Evolutionary conservation across 1,140 invertebrate species (phyloP).

Genomic region (Carcinoscorpius rotundicauda): DNA sequence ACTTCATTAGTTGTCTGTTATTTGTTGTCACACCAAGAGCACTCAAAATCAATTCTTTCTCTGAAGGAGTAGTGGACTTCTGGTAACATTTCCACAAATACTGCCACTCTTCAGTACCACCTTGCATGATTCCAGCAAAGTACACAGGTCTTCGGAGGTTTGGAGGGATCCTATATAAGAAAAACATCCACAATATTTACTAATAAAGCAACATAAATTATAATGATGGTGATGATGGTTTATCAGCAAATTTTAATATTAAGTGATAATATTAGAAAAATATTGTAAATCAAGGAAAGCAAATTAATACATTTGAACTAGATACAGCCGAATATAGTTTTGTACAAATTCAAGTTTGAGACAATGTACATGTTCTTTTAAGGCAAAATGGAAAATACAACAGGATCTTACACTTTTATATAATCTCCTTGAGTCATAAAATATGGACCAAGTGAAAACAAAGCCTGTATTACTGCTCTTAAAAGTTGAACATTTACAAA

Average conservation of each 20-base stretch:
- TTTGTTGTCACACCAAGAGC: slow-evolving; percentile 55
- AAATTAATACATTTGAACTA: too few species aligned
- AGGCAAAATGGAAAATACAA: too few species aligned
- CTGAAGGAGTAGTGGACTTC: slow-evolving; percentile 46
- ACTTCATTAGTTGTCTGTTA: slow-evolving; percentile 46
- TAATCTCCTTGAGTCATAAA: too few species aligned
- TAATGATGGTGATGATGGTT: too few species aligned
- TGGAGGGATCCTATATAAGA: slow-evolving; percentile 40
- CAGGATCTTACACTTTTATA: too few species aligned
- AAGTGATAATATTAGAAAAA: too few species aligned
- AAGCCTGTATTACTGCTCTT: too few species aligned
- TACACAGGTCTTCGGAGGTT: slow-evolving; percentile 62
- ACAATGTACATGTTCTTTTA: background rate
- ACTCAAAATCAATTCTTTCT: slow-evolving; percentile 50
- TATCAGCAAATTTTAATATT: too few species aligned
- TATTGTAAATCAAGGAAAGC: too few species aligned
- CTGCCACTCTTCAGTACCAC: slow-evolving; percentile 56
- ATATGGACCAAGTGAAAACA: too few species aligned
- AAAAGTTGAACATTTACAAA: too few species aligned
- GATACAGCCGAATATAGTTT: background rate
- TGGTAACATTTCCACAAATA: slow-evolving; percentile 58
- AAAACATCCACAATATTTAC: background rate
- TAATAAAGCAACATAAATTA: background rate
- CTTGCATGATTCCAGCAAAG: slow-evolving; percentile 54
- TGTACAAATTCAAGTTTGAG: slow-evolving; percentile 5